A percentile compares a stretch with the other conserved stretches of the same genome.
Conservation (phyloP, 2,797 vertebrate genomes). For the Aselliscus stoliczkanus region DNA sequence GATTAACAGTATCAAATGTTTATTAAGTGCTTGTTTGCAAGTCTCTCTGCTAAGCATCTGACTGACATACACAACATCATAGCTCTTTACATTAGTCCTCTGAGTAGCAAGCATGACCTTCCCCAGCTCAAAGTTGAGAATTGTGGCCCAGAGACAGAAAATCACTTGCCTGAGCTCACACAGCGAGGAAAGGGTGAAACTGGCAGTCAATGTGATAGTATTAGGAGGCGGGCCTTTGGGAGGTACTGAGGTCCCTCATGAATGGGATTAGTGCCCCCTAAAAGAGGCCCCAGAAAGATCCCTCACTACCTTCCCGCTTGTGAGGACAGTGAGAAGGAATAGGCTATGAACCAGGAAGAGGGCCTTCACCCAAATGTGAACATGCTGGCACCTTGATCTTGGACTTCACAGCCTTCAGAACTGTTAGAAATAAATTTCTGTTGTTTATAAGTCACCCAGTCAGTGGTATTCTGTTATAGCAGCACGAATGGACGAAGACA, state of each 20-base stretch:
- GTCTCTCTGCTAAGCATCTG: neutral
- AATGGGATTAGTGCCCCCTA: neutral
- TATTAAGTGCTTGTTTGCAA: constrained; percentile 21
- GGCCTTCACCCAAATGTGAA: neutral
- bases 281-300: neutral
- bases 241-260: neutral
- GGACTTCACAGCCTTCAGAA: neutral
- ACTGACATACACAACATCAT: neutral
- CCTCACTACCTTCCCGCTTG: neutral
- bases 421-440: neutral
- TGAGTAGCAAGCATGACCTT: neutral
- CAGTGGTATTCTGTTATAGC: neutral
- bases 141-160: neutral
- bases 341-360: neutral
- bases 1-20: constrained; percentile 18
- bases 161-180: neutral
- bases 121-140: neutral
- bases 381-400: neutral
- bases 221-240: neutral
- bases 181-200: neutral
- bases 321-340: neutral
- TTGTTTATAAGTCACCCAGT: neutral
- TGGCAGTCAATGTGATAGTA: neutral
- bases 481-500: neutral
- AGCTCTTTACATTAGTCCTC: neutral